These are phyloP conservation scores for Pterostichus madidus DNA, from an alignment of 2,888 invertebrate species.

Conservation along the genomic window DNA sequence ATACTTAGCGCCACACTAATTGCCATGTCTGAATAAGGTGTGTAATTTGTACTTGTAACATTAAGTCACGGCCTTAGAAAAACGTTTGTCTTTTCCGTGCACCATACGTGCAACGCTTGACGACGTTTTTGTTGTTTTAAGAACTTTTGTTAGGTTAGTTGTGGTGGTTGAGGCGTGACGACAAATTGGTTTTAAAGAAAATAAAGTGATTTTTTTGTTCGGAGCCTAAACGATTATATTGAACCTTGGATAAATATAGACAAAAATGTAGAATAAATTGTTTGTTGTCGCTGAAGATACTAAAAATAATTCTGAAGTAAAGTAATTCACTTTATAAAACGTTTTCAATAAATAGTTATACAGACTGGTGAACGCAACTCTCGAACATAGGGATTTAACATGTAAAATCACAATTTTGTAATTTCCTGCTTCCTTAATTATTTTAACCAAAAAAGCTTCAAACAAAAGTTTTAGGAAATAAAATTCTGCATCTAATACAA, in stretches of 20 bases:
- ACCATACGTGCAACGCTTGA: too few species aligned
- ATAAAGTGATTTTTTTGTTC: conserved; percentile 8
- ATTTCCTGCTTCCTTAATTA: too few species aligned
- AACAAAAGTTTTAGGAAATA: too few species aligned
- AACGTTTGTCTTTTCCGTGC: conserved; percentile 26
- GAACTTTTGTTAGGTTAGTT: not conserved
- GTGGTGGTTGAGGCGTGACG: conserved; percentile 9
- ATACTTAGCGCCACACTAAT: conserved; percentile 56
- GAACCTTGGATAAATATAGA: conserved; percentile 1
- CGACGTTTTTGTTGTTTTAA: conserved; percentile 4
- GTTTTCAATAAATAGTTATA: too few species aligned
- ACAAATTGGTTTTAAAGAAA: conserved; percentile 27
- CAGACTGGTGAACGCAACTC: too few species aligned
- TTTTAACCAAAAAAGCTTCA: too few species aligned
- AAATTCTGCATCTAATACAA: too few species aligned
- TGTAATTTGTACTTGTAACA: conserved; percentile 46
- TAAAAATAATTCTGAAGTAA: too few species aligned
- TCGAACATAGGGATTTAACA: too few species aligned
- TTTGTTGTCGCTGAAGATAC: not conserved
- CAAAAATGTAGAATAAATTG: conserved; percentile 1
- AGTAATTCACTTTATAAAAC: too few species aligned
- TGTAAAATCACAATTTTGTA: too few species aligned
- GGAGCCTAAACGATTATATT: conserved; percentile 13
- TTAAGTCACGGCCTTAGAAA: conserved; percentile 26
- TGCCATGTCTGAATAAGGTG: conserved; percentile 51